Evolutionary conservation across 2,797 vertebrate genomes (phyloP), one percentile per base, ranked within the genome.

Genomic region (Oceanodroma leucorhoa): DNA sequence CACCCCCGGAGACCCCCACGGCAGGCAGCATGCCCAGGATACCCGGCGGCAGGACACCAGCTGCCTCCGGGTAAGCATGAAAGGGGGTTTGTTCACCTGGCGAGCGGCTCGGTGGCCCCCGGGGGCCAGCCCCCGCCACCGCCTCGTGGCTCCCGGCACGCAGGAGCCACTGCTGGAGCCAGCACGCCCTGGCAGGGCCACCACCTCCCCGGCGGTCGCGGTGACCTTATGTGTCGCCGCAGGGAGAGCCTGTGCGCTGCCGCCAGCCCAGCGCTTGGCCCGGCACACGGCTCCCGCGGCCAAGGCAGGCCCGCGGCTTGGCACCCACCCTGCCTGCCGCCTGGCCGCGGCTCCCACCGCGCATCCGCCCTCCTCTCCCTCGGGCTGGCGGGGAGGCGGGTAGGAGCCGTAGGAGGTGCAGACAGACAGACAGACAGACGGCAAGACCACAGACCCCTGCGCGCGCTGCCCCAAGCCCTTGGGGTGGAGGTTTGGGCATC

Each of bases 401-500:
- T 72, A 54, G 69, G 43, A 77, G 69, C 87, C 27, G 43, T 11
- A 14, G 50, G 76, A 73, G 62, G 34, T 9, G 24, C 6, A 3
- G 79, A 70, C 27, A 23, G 82, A 83, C 4, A 0, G 83, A 83
- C 32, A 3, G 27, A 34, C 32, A 3, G 27, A 34, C 51, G 41
- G 65, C 40, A 16, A 5, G 2, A 45, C 19, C 53, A 34, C 23
- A 20, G 57, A n/a, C 15, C 40, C 34, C 46, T 4, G n/a, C 0
- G 2, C 2, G 2, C 0, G 0, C 30, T 7, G 0, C n/a, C 38
- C 32, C 1, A 0, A 73, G 38, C 15, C 38, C 29, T 36, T 6
- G 20, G 30, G 23, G 11, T 12, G 67, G 0, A 3, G 38, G 48
- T 62, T 70, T 54, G 55, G 50, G 66, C 36, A 79, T 14, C 20